Conservation (phyloP, 1,140 invertebrate genomes). For the Diachasmimorpha longicaudata region DNA sequence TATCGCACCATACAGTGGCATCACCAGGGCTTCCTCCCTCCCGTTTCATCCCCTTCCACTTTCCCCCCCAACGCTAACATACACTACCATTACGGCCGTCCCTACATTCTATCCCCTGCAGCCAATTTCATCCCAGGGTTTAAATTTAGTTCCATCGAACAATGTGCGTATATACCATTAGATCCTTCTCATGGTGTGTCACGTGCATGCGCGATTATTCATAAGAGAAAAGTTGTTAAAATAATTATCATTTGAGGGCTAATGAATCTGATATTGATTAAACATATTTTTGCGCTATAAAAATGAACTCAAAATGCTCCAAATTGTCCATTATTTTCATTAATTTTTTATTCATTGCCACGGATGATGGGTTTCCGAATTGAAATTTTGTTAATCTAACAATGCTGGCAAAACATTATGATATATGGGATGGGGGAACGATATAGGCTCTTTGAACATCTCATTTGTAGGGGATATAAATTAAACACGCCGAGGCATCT, state of each 20-base stretch:
- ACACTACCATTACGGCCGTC: not conserved
- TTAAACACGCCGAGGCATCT: not conserved
- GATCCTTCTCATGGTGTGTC: not conserved
- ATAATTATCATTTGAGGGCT: not conserved
- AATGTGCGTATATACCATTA: not conserved
- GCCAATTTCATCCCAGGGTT: not conserved
- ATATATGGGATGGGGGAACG: not conserved
- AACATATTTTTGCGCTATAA: too few species aligned
- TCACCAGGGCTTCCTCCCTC: not conserved
- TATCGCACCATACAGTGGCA: not conserved
- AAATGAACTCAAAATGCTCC: too few species aligned
- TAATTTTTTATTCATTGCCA: not conserved
- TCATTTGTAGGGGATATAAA: constrained; percentile 9
- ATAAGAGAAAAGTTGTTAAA: not conserved
- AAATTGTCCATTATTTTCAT: too few species aligned
- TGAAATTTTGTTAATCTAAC: not conserved
- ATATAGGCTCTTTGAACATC: not conserved
- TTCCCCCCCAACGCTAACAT: too few species aligned
- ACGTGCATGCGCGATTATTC: not conserved
- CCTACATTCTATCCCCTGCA: not conserved
- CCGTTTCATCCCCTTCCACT: not conserved
- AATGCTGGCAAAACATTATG: not conserved
- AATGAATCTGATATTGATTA: too few species aligned
- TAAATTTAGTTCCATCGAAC: not conserved
- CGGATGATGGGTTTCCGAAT: not conserved